Evolutionary conservation across 2,113 vertebrate species (phyloP).

Genomic region (Lamprologus callipterus): DNA sequence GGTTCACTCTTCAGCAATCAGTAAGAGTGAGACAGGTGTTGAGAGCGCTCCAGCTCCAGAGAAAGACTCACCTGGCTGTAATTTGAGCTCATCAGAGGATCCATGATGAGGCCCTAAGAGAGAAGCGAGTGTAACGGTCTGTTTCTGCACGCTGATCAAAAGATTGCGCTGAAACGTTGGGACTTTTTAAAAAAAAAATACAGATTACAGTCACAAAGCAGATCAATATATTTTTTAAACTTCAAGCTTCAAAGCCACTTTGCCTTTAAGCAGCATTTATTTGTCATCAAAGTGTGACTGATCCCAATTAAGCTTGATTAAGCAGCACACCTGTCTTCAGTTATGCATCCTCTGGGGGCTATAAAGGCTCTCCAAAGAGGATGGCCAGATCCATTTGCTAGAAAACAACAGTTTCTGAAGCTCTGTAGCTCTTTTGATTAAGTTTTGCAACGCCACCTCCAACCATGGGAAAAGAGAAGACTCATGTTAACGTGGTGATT

Average conservation of each 20-base stretch:
- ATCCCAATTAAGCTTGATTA: conserved; percentile 15
- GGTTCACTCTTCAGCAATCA: not conserved
- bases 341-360: not conserved
- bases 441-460: accelerated
- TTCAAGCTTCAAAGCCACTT: not conserved
- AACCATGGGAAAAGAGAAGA: conserved; percentile 62
- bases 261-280: not conserved
- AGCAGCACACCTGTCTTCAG: conserved; percentile 31
- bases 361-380: not conserved
- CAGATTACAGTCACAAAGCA: not conserved
- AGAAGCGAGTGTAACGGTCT: not conserved
- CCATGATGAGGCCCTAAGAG: not conserved
- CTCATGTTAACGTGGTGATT: conserved; percentile 73
- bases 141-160: not conserved
- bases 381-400: not conserved
- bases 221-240: accelerated
- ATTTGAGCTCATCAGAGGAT: not conserved
- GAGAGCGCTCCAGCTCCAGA: not conserved
- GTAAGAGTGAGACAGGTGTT: not conserved
- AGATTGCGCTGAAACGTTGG: not conserved
- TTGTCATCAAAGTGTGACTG: not conserved
- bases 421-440: not conserved
- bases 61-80: conserved; percentile 7
- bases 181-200: not conserved
- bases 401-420: not conserved